phyloP scores from a whole-genome alignment of 2,113 vertebrate genomes.

The Chaetodon trifascialis region DNA sequence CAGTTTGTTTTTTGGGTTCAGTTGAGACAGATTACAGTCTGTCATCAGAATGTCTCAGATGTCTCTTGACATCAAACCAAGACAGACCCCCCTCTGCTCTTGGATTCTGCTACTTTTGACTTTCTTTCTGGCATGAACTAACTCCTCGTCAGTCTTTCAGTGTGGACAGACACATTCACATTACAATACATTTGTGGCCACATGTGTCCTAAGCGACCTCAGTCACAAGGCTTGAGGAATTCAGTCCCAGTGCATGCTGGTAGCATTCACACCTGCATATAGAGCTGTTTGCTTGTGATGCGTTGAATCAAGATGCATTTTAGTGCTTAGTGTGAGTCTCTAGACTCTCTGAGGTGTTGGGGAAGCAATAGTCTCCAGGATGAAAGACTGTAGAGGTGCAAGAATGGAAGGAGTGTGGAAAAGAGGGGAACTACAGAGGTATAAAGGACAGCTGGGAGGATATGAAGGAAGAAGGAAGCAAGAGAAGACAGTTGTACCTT shows the following conservation, averaged over 20 bases:
- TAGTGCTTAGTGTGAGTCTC: slow-evolving; percentile 32
- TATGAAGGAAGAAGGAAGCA: slow-evolving; percentile 19
- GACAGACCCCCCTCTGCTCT: not conserved
- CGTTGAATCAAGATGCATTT: slow-evolving; percentile 21
- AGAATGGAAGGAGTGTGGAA: slow-evolving; percentile 20
- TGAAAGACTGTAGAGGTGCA: slow-evolving; percentile 50
- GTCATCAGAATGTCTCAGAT: slow-evolving; percentile 16
- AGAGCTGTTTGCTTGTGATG: slow-evolving; percentile 42
- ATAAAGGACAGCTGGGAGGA: slow-evolving; percentile 64
- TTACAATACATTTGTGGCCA: not conserved
- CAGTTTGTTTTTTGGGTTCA: slow-evolving; percentile 13
- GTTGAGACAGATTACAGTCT: slow-evolving; percentile 10
- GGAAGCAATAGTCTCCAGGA: slow-evolving; percentile 51
- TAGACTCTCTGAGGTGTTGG: slow-evolving; percentile 54
- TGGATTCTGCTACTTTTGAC: not conserved
- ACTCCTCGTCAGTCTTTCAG: not conserved
- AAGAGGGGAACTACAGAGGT: slow-evolving; percentile 39
- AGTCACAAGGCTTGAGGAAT: slow-evolving; percentile 38
- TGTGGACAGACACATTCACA: slow-evolving; percentile 6
- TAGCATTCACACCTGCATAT: slow-evolving; percentile 37
- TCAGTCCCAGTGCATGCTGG: not conserved
- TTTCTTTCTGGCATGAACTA: slow-evolving; percentile 1
- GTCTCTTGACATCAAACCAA: slow-evolving; percentile 6
- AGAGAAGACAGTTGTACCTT: slow-evolving; percentile 42
- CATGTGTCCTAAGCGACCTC: slow-evolving; percentile 13